A percentile compares a stretch with the other conserved stretches of the same genome.
Conservation (phyloP, 2,797 vertebrate genomes). For the Otolemur crassicaudatus region DNA sequence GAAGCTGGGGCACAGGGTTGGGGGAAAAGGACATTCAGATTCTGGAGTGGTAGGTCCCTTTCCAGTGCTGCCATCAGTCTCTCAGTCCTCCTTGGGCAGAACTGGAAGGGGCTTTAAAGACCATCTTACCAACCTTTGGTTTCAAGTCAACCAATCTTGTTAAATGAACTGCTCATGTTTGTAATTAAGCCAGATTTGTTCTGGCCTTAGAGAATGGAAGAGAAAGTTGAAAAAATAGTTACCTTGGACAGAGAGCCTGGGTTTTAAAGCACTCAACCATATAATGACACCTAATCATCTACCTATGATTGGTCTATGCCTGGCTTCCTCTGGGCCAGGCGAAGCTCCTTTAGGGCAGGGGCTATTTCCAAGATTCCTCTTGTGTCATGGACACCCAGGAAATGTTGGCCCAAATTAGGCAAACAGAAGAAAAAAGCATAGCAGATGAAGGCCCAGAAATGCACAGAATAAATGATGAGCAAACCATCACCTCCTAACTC, state of each 20-base stretch:
- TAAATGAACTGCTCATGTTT: not conserved
- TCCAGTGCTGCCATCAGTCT: not conserved
- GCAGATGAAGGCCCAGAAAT: not conserved
- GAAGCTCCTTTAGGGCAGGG: not conserved
- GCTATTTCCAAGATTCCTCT: not conserved
- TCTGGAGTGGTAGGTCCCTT: not conserved
- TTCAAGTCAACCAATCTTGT: conserved; percentile 40
- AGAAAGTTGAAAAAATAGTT: conserved; percentile 65
- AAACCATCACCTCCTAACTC: not conserved
- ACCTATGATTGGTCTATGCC: not conserved
- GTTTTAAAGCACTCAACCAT: not conserved
- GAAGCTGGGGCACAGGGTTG: not conserved
- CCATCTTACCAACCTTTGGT: not conserved
- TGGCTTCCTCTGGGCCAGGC: conserved; percentile 2
- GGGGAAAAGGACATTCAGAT: not conserved
- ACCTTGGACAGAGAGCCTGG: conserved; percentile 54
- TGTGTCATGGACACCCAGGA: not conserved
- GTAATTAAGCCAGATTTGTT: conserved; percentile 49
- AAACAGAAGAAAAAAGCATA: not conserved
- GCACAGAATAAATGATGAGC: not conserved
- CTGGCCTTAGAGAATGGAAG: conserved; percentile 60
- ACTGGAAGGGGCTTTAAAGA: not conserved
- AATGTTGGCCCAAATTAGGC: not conserved
- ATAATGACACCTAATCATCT: conserved; percentile 26
- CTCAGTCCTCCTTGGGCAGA: not conserved